Conservation (phyloP, 1,140 invertebrate genomes). For the Lycorma delicatula region DNA sequence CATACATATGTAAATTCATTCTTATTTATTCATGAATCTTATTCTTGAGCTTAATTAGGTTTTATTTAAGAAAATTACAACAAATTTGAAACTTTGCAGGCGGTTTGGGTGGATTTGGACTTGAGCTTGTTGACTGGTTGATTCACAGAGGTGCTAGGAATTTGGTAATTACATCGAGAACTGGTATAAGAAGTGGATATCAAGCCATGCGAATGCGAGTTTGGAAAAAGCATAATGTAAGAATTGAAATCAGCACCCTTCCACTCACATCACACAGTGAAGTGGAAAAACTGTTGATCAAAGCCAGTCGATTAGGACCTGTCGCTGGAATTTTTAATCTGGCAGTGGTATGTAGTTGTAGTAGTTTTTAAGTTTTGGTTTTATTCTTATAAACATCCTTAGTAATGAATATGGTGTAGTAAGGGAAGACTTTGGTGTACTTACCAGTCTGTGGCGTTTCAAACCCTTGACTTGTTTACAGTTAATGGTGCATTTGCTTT, state of each 20-base stretch:
- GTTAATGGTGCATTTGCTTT: too few species aligned
- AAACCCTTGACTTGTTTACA: too few species aligned
- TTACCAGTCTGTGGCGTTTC: too few species aligned
- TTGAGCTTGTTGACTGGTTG: constrained; percentile 83
- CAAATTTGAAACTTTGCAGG: too few species aligned
- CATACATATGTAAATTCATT: too few species aligned
- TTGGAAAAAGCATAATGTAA: constrained; percentile 46
- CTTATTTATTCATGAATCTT: too few species aligned
- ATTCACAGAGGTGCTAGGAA: constrained; percentile 68
- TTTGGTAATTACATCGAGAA: constrained; percentile 69
- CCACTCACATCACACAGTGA: constrained; percentile 41
- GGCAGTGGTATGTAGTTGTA: constrained; percentile 54
- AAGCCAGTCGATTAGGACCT: constrained; percentile 47
- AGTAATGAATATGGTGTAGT: too few species aligned
- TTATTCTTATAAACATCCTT: too few species aligned
- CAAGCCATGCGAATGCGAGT: constrained; percentile 51
- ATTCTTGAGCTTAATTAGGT: too few species aligned
- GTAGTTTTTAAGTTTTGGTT: too few species aligned
- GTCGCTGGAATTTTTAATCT: constrained; percentile 71
- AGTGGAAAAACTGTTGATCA: constrained; percentile 46
- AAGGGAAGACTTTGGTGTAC: too few species aligned
- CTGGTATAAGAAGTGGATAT: constrained; percentile 69
- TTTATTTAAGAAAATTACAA: too few species aligned
- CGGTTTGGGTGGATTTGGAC: constrained; percentile 81
- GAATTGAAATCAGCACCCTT: constrained; percentile 40